These are phyloP conservation scores for Hirudinaria manillensis DNA, from an alignment of 2,888 invertebrate genomes.

Conservation along the genomic window DNA sequence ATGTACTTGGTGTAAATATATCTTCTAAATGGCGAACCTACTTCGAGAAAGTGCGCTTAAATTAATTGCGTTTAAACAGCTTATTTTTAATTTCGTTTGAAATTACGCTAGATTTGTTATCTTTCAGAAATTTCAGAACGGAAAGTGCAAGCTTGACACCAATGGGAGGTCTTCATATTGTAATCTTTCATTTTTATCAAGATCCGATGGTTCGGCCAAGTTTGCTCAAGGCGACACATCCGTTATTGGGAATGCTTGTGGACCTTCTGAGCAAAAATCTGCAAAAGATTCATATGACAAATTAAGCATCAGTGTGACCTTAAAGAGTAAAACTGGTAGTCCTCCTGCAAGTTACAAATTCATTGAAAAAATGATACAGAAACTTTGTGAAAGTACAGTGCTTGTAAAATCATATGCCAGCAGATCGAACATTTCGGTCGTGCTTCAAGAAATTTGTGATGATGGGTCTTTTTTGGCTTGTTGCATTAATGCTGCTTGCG, in stretches of 20 bases:
- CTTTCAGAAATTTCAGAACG: too few relatives aligned
- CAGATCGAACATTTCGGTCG: constrained; percentile 70
- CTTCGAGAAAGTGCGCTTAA: too few relatives aligned
- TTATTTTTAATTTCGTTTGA: too few relatives aligned
- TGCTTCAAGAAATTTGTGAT: constrained; percentile 80
- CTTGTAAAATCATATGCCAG: constrained; percentile 67
- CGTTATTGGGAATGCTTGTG: constrained; percentile 91
- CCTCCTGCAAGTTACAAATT: constrained; percentile 58
- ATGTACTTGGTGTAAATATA: too few relatives aligned
- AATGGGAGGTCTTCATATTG: too few relatives aligned
- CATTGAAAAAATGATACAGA: constrained; percentile 69
- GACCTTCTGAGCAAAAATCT: constrained; percentile 80
- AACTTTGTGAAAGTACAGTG: constrained; percentile 71
- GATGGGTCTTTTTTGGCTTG: constrained; percentile 63
- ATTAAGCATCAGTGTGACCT: constrained; percentile 69
- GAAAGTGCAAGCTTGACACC: too few relatives aligned
- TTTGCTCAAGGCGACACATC: constrained; percentile 91
- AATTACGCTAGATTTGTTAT: too few relatives aligned
- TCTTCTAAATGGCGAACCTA: too few relatives aligned
- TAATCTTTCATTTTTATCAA: constrained; percentile 21
- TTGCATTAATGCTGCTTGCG: constrained; percentile 73
- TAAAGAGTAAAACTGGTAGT: constrained; percentile 67
- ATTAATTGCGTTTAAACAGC: too few relatives aligned
- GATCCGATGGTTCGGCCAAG: constrained; percentile 81
- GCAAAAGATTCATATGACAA: constrained; percentile 72